Base-by-base conservation (phyloP, 2,888 invertebrate species). In the Sinelater perroti region DNA sequence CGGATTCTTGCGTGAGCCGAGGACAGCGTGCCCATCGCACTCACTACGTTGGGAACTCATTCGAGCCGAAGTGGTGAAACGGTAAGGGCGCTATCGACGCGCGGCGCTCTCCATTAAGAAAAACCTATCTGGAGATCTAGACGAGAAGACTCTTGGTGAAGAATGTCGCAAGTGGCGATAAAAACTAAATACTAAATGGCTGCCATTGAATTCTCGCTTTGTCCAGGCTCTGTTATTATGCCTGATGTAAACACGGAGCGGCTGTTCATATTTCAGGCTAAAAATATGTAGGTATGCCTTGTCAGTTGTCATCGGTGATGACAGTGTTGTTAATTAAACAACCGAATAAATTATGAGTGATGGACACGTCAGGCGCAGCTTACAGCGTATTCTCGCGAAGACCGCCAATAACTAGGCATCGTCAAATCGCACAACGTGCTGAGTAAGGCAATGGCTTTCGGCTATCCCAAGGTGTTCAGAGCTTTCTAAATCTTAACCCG, bases 1-100 rank as follows among this genome's bases (percentile, higher is more conserved):
- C 63, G 70, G 65, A 70, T 70, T 71, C 71, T 69, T 67, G 67
- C 69, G 67, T 67, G 64, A 64, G 67, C 65, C 65, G 65, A 69
- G 35, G 68, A 58, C 57, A 57, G 53, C 46, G 46, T 60, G 62
- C 62, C 63, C 63, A 62, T 49, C 60, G 52, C 55, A n/a, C n/a
- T n/a, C n/a, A n/a, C n/a, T n/a, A n/a, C n/a, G n/a, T n/a, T n/a
- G n/a, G n/a, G n/a, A n/a, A n/a, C n/a, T n/a, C 36, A 24, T 24
- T 6, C 24, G 20, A 16, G 24, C 8, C 5, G 40, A 5, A 7
- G 21, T 18, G 21, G 24, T 16, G 24, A 24, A 24, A 10, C 40
- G 40, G 11, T n/a, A n/a, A 14, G 24, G 40, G 24, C 24, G 40
- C 16, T 40, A 40, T 40, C 40, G n/a, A 13, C 5, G 40, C 18